Evolutionary conservation across 2,797 vertebrate species (phyloP).

Genomic region (Balearica regulorum): DNA sequence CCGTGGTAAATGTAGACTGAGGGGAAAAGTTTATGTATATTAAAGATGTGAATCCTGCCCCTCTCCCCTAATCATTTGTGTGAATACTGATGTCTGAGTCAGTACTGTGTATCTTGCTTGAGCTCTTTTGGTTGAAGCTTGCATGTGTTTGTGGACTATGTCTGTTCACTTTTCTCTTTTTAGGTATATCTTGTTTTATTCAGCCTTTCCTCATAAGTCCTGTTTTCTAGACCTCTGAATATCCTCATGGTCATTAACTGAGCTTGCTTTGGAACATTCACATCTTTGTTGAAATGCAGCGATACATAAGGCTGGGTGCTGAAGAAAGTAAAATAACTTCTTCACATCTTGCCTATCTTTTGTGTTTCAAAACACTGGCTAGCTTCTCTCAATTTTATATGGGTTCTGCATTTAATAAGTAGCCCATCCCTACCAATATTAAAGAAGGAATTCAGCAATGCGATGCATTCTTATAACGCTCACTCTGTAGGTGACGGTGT

Average conservation of each 20-base stretch:
- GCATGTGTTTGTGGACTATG: accelerated
- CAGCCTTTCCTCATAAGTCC: not conserved
- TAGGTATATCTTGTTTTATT: not conserved
- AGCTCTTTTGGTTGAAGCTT: not conserved
- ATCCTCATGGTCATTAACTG: not conserved
- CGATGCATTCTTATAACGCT: not conserved
- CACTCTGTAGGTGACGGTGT: not conserved
- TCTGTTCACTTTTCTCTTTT: not conserved
- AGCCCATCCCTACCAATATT: not conserved
- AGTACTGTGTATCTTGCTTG: not conserved
- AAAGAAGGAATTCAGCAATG: not conserved
- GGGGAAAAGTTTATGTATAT: not conserved
- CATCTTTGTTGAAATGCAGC: not conserved
- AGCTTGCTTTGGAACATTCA: not conserved
- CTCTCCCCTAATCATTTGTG: not conserved
- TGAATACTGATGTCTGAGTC: not conserved
- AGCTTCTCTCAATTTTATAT: not conserved
- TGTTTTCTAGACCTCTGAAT: not conserved
- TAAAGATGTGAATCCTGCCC: not conserved
- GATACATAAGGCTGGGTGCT: not conserved
- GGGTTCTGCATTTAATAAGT: not conserved
- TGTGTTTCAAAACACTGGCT: not conserved
- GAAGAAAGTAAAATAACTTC: not conserved
- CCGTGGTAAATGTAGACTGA: not conserved
- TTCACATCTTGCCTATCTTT: not conserved